These are phyloP conservation scores for Recurvirostra avosetta DNA, from an alignment of 2,113 vertebrate species.

Conservation along the genomic window DNA sequence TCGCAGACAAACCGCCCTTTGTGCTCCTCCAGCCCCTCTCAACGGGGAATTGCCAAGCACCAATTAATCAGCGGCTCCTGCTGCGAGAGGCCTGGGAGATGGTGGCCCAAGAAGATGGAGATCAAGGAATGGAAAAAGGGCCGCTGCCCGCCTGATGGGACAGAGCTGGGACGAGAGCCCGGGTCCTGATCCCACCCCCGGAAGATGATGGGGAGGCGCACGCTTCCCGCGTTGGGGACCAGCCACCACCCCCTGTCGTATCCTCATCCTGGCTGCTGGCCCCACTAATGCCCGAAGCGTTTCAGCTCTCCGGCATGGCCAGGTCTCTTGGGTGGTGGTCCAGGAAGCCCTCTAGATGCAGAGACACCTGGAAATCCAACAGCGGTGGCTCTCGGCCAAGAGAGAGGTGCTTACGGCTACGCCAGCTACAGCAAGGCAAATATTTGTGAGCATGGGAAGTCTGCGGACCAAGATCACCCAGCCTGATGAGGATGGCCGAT, in stretches of 20 bases:
- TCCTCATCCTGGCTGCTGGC: too few species aligned
- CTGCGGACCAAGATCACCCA: neutral
- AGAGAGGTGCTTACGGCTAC: neutral
- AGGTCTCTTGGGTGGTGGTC: neutral
- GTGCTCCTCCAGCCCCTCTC: constrained; percentile 2
- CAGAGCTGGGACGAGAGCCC: neutral
- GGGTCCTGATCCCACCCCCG: neutral
- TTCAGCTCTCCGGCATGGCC: neutral
- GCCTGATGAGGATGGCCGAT: neutral
- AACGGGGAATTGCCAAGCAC: neutral
- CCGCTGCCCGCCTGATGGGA: neutral
- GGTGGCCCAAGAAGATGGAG: neutral
- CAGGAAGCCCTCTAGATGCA: neutral
- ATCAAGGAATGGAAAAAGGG: neutral
- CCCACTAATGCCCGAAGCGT: neutral
- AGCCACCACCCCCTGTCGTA: too few species aligned
- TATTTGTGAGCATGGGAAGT: neutral
- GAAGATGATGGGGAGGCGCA: neutral
- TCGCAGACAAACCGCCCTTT: constrained; percentile 12
- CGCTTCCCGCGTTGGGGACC: rapidly evolving
- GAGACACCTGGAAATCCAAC: neutral
- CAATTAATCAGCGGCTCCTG: neutral
- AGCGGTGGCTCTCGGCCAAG: neutral
- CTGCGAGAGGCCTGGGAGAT: neutral
- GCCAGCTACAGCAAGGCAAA: neutral